Evolutionary conservation across 2,113 vertebrate genomes (phyloP).

Genomic region (Cathartes aura): DNA sequence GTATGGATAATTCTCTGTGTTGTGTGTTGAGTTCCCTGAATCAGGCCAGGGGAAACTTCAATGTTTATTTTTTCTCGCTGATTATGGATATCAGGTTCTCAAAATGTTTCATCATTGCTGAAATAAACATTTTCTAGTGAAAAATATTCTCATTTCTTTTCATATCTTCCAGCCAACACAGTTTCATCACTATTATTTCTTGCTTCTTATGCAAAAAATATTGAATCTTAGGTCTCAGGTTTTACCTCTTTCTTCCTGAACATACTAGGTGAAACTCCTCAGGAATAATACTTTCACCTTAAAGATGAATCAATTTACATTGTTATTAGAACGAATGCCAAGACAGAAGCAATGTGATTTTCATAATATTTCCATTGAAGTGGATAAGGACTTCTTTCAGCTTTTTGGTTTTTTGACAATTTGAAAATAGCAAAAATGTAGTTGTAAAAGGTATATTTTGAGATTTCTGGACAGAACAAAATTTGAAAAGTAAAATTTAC

Average conservation of each 20-base stretch:
- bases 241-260: background rate
- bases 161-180: background rate
- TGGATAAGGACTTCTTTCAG: background rate
- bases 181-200: background rate
- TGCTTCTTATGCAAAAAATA: slow-evolving; percentile 10
- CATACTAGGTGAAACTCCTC: background rate
- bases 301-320: background rate
- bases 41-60: background rate
- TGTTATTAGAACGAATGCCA: slow-evolving; percentile 19
- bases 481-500: background rate
- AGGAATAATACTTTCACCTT: background rate
- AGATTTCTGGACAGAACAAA: background rate
- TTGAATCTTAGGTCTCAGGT: background rate
- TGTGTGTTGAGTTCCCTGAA: background rate
- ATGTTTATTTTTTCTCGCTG: background rate
- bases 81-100: slow-evolving; percentile 3
- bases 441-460: background rate
- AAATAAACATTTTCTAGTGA: slow-evolving; percentile 22
- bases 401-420: background rate
- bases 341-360: background rate
- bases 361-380: slow-evolving; percentile 9
- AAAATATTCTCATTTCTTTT: slow-evolving; percentile 40
- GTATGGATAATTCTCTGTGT: background rate
- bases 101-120: background rate
- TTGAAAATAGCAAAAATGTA: background rate